phyloP scores from a whole-genome alignment of 2,888 invertebrate genomes.

The Odontothrips loti region DNA sequence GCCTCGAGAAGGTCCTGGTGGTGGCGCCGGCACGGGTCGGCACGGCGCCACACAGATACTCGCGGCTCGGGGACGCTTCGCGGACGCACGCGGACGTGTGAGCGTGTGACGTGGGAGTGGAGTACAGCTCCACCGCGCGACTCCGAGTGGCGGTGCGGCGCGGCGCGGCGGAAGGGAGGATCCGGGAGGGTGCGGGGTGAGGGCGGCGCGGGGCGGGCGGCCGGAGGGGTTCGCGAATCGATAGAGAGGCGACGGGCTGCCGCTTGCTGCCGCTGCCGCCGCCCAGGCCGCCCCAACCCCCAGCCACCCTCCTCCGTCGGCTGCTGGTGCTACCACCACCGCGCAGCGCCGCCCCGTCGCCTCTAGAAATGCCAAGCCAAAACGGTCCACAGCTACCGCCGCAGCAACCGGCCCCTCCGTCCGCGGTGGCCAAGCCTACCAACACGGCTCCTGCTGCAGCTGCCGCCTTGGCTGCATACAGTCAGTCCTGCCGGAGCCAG shows the following conservation, averaged over 20 bases:
- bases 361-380: neutral
- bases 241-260: conserved; percentile 12
- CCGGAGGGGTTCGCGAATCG: neutral
- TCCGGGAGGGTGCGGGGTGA: neutral
- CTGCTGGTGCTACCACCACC: neutral
- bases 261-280: neutral
- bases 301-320: neutral
- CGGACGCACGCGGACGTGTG: too few species aligned
- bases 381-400: neutral
- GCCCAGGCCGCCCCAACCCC: neutral
- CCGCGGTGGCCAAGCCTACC: neutral
- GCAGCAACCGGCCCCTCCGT: neutral
- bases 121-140: neutral
- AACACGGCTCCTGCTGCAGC: neutral
- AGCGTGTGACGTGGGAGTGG: neutral
- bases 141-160: neutral
- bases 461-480: neutral
- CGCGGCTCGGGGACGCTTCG: too few species aligned
- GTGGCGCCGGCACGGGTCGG: neutral
- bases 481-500: too few species aligned
- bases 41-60: neutral
- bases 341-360: neutral
- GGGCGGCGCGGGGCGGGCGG: conserved; percentile 29
- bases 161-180: neutral
- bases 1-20: neutral